A percentile compares a stretch with the other conserved stretches of the same genome.
Evolutionary conservation across 2,888 invertebrate genomes (phyloP).

Genomic region (Andrena hattorfiana): DNA sequence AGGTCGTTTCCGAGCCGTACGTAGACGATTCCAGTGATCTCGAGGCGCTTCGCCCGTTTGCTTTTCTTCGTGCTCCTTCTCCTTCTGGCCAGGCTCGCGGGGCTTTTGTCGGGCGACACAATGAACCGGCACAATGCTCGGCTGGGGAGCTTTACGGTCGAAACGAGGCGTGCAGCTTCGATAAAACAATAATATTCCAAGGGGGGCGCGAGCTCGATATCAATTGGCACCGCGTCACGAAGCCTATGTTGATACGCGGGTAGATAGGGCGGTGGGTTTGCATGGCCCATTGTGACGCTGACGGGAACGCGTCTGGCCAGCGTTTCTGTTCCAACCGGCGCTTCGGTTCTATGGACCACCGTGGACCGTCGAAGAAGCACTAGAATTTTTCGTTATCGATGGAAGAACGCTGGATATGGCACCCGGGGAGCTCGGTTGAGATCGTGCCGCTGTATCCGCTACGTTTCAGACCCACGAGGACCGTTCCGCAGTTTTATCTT

Average conservation of each 20-base stretch:
- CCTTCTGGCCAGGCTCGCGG: background rate
- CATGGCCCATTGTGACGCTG: background rate
- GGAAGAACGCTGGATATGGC: too few species aligned
- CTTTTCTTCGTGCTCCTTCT: constrained; percentile 3
- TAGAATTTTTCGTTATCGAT: too few species aligned
- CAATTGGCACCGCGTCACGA: background rate
- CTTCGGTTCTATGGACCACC: too few species aligned
- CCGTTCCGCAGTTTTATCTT: too few species aligned
- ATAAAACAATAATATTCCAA: constrained; percentile 22
- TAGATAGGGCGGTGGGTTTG: background rate
- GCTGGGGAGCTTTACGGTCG: background rate
- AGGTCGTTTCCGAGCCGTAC: background rate
- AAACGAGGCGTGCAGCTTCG: constrained; percentile 16
- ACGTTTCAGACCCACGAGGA: too few species aligned
- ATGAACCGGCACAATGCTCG: constrained; percentile 16
- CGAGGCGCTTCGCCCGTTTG: constrained; percentile 8
- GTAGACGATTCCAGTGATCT: background rate
- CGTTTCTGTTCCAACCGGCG: too few species aligned
- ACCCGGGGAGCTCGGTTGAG: too few species aligned
- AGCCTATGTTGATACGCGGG: background rate
- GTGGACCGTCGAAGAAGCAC: too few species aligned
- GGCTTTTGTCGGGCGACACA: constrained; percentile 37
- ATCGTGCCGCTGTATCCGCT: too few species aligned
- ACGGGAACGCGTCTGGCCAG: background rate
- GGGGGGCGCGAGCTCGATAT: background rate